Percentiles rank a stretch among this genome's conserved stretches.
Evolutionary conservation across 2,797 vertebrate genomes (phyloP).

Genomic region (Trematomus bernacchii): DNA sequence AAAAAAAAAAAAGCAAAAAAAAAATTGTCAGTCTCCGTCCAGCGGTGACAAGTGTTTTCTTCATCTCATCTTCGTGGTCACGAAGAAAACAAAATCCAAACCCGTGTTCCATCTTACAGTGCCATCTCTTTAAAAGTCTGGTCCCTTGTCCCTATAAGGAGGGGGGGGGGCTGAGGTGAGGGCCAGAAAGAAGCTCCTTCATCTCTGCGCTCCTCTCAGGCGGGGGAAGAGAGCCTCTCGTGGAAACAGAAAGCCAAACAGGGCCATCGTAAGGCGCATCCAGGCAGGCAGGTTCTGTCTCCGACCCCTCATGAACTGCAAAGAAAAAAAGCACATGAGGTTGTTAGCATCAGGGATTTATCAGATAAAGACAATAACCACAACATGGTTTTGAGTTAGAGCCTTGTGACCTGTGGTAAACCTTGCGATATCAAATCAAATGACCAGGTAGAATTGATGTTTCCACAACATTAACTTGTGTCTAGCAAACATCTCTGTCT

Average conservation of each 20-base stretch:
- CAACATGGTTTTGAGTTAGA: conserved; percentile 26
- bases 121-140: conserved; percentile 79
- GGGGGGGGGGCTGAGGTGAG: conserved; percentile 41
- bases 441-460: conserved; percentile 46
- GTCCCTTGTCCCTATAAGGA: conserved; percentile 52
- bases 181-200: conserved; percentile 63
- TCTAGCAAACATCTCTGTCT: conserved; percentile 65
- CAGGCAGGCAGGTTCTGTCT: conserved; percentile 78
- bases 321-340: conserved; percentile 15
- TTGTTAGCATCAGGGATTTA: not conserved
- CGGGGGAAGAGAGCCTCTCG: conserved; percentile 68
- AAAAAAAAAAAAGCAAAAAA: conserved; percentile 19
- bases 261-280: conserved; percentile 82
- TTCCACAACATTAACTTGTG: conserved; percentile 73
- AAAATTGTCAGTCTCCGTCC: conserved; percentile 78
- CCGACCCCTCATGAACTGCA: conserved; percentile 82
- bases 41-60: conserved; percentile 81
- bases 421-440: conserved; percentile 41
- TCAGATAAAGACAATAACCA: too few species aligned
- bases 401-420: conserved; percentile 57
- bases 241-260: conserved; percentile 84
- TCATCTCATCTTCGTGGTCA: conserved; percentile 72
- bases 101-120: conserved; percentile 86
- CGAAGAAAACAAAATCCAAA: conserved; percentile 77
- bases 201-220: conserved; percentile 78